Evolutionary conservation across 2,113 vertebrate species (phyloP), one percentile per base, ranked within the genome.

Genomic region (Alligator mississippiensis): DNA sequence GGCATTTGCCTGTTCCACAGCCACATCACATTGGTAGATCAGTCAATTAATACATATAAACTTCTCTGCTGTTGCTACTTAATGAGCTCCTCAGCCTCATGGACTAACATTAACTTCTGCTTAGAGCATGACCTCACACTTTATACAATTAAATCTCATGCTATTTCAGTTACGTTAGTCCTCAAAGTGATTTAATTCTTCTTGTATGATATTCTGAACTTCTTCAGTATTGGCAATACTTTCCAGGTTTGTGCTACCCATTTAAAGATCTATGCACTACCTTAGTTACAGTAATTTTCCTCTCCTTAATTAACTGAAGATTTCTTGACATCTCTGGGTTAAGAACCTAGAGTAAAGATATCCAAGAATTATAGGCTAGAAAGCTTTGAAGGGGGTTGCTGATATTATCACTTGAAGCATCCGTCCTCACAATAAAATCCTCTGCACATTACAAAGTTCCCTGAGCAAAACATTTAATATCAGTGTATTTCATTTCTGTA

Each of bases 51-150:
- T 47, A 47, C 47, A 47, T 47, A 47, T 47, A 47, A 47, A 47
- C 47, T 9, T 47, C 47, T 47, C 47, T 47, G 9, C 9, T 9
- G 47, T 47, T 47, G 47, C 47, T 47, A 47, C 9, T 9, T 47
- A 8, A 47, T 47, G 47, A 47, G 7, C 47, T 47, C 47, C 47
- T 64, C 0, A 5, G 27, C 30, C 58, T 84, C 1, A 0, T 0
- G 57, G 72, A 10, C 57, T 83, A 77, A 15, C 0, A 24, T 27
- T 0, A 2, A 77, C 28, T 19, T 11, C 59, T 0, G 0, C 59
- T 4, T 0, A 1, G 2, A 4, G 84, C 4, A 47, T 47, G 47
- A 47, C 9, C 47, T 47, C 9, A 47, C 47, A 0, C 28, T 78
- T 0, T 4, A 9, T 3, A 11, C 13, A 0, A 25, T 55, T 4